Evolutionary conservation across 1,140 invertebrate species (phyloP).

Genomic region (Cherax quadricarinatus): DNA sequence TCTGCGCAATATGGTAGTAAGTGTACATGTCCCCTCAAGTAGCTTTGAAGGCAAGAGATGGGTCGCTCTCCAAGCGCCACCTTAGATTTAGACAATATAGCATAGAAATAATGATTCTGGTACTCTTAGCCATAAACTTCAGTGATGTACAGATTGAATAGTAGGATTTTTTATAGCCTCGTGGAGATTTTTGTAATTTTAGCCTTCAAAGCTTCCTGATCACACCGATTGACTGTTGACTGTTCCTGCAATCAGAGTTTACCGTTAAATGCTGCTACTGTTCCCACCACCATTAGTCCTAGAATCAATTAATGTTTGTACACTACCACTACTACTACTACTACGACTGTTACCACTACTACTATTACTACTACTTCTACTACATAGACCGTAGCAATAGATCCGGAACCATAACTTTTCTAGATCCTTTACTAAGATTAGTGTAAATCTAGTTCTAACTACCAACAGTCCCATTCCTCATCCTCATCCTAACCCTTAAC

Average conservation of each 20-base stretch:
- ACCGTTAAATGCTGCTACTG: constrained; percentile 55
- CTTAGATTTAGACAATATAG: constrained; percentile 36
- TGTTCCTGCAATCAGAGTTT: constrained; percentile 66
- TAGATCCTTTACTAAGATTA: constrained; percentile 41
- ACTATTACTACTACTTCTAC: constrained; percentile 40
- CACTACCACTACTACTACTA: background rate
- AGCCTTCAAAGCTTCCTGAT: constrained; percentile 68
- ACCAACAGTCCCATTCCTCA: background rate
- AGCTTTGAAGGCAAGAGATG: constrained; percentile 64
- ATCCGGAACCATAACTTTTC: constrained; percentile 38
- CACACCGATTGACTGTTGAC: constrained; percentile 56
- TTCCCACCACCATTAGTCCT: constrained; percentile 59
- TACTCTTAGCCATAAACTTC: constrained; percentile 37
- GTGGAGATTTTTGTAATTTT: constrained; percentile 33
- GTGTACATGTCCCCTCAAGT: constrained; percentile 65
- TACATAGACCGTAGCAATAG: constrained; percentile 50
- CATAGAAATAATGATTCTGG: constrained; percentile 51
- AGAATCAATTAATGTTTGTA: constrained; percentile 62
- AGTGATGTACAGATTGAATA: constrained; percentile 63
- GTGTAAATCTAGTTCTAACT: constrained; percentile 36
- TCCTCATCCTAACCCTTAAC: background rate
- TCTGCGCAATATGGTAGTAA: constrained; percentile 70
- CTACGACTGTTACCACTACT: constrained; percentile 32
- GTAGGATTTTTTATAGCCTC: constrained; percentile 59
- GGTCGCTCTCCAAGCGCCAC: constrained; percentile 12